Evolutionary conservation across 2,888 invertebrate species (phyloP).

Genomic region (Lycia hirtaria): DNA sequence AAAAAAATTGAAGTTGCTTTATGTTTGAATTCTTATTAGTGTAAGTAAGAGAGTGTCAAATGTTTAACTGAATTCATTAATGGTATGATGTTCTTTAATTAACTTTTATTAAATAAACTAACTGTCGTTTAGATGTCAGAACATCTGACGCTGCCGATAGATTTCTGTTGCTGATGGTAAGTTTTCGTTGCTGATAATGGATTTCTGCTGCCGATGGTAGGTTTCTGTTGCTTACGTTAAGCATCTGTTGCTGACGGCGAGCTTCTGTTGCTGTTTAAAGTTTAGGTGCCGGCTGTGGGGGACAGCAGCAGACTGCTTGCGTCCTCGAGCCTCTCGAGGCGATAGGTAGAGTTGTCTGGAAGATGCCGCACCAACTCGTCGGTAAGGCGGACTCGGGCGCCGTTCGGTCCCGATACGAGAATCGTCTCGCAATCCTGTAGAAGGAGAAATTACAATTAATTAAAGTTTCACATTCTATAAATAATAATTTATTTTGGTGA

Average conservation of each 20-base stretch:
- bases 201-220: neutral
- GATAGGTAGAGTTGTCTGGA: slow-evolving; percentile 86
- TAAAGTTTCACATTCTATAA: no score
- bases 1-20: no score
- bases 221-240: neutral
- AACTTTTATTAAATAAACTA: no score
- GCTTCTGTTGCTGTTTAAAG: neutral
- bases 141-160: no score
- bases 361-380: slow-evolving; percentile 94
- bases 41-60: no score
- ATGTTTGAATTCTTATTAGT: no score
- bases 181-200: neutral
- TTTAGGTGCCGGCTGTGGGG: slow-evolving; percentile 40
- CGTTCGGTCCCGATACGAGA: slow-evolving; percentile 92
- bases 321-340: slow-evolving; percentile 66
- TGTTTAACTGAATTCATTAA: no score
- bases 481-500: no score
- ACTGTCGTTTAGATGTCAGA: no score
- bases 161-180: neutral
- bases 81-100: no score
- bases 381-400: slow-evolving; percentile 92
- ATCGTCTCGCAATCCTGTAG: slow-evolving; percentile 86
- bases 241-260: neutral
- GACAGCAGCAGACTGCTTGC: slow-evolving; percentile 57
- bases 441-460: slow-evolving; percentile 53